A percentile compares a stretch with the other conserved stretches of the same genome.
phyloP scores from a whole-genome alignment of 2,797 vertebrate species.

The Trachurus trachurus region DNA sequence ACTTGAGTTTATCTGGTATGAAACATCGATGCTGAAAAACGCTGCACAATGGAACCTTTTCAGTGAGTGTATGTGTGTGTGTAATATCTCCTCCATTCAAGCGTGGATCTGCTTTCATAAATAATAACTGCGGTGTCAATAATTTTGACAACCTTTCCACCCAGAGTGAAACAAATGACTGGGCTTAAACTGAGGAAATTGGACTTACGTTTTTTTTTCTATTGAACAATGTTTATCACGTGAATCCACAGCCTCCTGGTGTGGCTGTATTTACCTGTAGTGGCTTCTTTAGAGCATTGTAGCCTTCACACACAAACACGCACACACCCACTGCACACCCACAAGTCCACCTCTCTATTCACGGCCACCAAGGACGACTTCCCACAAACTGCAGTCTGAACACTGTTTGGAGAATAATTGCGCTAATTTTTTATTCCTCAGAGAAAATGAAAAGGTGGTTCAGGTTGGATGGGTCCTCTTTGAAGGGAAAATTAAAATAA shows the following conservation, averaged over 20 bases:
- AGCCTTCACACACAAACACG: background rate
- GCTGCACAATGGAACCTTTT: slow-evolving; percentile 5
- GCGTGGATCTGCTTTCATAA: slow-evolving; percentile 47
- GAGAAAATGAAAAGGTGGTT: slow-evolving; percentile 13
- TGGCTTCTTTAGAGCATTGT: background rate
- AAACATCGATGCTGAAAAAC: slow-evolving; percentile 19
- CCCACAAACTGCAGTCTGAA: background rate
- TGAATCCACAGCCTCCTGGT: background rate
- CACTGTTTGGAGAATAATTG: slow-evolving; percentile 29
- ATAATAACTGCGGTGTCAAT: slow-evolving; percentile 59
- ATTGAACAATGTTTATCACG: background rate
- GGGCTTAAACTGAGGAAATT: slow-evolving; percentile 14
- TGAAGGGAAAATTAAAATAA: slow-evolving; percentile 10
- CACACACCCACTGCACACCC: background rate
- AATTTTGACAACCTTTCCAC: slow-evolving; percentile 48
- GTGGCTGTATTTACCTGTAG: background rate
- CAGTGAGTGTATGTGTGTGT: background rate
- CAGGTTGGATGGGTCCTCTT: background rate
- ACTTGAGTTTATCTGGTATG: slow-evolving; percentile 10
- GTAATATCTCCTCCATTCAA: slow-evolving; percentile 27
- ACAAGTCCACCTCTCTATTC: background rate
- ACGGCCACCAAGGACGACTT: background rate
- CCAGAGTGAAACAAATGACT: slow-evolving; percentile 44
- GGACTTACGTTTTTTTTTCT: background rate
- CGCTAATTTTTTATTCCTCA: background rate